Conservation (phyloP, 2,113 vertebrate genomes). For the Bufo bufo region DNA sequence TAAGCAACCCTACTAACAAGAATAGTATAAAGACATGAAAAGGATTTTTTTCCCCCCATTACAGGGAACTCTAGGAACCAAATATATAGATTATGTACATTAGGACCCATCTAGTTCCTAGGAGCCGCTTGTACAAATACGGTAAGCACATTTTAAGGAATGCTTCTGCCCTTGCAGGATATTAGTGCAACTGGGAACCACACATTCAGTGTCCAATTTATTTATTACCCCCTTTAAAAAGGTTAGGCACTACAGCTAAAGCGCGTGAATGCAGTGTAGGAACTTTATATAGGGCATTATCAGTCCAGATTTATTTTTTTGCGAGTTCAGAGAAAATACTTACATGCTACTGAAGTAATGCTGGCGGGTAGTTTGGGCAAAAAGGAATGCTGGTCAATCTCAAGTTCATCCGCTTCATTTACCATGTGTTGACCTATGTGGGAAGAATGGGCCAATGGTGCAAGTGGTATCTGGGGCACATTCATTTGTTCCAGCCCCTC, state of each 20-base stretch:
- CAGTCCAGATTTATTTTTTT: background rate
- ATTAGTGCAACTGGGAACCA: too few species aligned
- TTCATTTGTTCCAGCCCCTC: slow-evolving; percentile 71
- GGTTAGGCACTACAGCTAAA: background rate
- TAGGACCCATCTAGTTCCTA: too few species aligned
- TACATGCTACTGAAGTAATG: slow-evolving; percentile 80
- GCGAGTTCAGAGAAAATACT: slow-evolving; percentile 62
- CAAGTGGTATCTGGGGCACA: slow-evolving; percentile 71
- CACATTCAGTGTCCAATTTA: too few species aligned
- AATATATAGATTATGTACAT: too few species aligned
- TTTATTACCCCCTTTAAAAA: too few species aligned
- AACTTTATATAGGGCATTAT: background rate
- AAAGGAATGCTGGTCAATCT: slow-evolving; percentile 78
- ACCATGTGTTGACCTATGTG: slow-evolving; percentile 67
- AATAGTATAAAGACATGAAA: too few species aligned
- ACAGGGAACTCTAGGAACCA: too few species aligned
- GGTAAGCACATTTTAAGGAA: too few species aligned
- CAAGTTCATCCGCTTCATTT: slow-evolving; percentile 79
- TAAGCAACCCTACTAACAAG: background rate
- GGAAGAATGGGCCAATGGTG: slow-evolving; percentile 75
- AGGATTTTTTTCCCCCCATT: too few species aligned
- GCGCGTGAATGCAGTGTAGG: background rate
- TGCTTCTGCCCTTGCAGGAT: too few species aligned
- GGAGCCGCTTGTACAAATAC: too few species aligned
- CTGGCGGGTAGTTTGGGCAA: slow-evolving; percentile 78